Percentiles rank a stretch among this genome's conserved stretches.
Conservation (phyloP, 2,797 vertebrate species). For the Acipenser ruthenus region DNA sequence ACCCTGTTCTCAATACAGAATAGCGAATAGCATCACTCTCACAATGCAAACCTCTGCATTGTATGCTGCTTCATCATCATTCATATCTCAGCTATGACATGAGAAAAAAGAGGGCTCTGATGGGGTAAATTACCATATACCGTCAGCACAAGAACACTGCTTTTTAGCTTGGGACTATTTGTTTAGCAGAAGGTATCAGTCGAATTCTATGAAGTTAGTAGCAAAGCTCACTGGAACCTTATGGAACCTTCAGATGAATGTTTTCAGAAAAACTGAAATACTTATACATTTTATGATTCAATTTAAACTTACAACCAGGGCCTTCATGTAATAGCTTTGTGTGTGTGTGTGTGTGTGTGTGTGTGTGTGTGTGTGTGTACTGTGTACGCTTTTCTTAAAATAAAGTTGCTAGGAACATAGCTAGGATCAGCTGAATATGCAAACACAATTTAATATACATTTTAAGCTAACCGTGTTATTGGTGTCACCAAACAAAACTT, state of each 20-base stretch:
- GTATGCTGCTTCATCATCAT: conserved; percentile 44
- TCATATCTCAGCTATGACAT: conserved; percentile 61
- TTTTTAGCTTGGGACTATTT: background rate
- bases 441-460: too few species aligned
- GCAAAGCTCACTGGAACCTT: background rate
- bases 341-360: too few species aligned
- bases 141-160: background rate
- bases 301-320: too few species aligned
- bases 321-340: too few species aligned
- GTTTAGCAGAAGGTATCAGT: background rate
- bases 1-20: conserved; percentile 49
- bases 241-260: too few species aligned
- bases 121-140: conserved; percentile 57
- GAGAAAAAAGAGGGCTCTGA: conserved; percentile 43
- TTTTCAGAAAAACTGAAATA: background rate
- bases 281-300: too few species aligned
- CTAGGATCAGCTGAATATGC: too few species aligned
- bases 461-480: too few species aligned
- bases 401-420: too few species aligned
- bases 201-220: background rate
- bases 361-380: too few species aligned
- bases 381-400: too few species aligned
- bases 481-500: too few species aligned
- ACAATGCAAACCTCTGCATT: conserved; percentile 30
- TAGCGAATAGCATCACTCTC: conserved; percentile 28